A percentile compares a stretch with the other conserved stretches of the same genome.
phyloP scores from a whole-genome alignment of 23 tunicate genomes.

The Halocynthia roretzi region DNA sequence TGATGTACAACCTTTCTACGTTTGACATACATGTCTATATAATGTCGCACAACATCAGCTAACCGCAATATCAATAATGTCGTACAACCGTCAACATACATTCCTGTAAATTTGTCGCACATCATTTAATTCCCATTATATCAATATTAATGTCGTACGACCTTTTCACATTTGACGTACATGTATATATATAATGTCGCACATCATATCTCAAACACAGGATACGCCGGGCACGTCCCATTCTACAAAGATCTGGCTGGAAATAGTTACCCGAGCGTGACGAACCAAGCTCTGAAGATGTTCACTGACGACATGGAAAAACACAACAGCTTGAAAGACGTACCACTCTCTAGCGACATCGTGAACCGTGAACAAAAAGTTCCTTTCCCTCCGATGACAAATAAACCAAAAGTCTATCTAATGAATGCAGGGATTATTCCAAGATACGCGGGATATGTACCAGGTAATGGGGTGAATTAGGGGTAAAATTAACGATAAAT shows the following conservation, averaged over 20 bases:
- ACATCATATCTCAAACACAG: constrained; percentile 10
- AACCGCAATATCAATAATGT: too few relatives aligned
- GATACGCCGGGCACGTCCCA: constrained; percentile 91
- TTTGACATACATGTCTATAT: too few relatives aligned
- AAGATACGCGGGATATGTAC: constrained; percentile 82
- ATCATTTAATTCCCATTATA: too few relatives aligned
- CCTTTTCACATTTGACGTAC: neutral
- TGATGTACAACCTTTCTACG: too few relatives aligned
- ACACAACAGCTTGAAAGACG: neutral
- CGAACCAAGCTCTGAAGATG: constrained; percentile 67
- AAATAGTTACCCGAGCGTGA: constrained; percentile 51
- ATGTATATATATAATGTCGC: neutral
- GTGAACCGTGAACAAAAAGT: constrained; percentile 19
- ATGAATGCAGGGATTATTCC: constrained; percentile 68
- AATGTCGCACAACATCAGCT: too few relatives aligned
- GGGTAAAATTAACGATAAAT: neutral
- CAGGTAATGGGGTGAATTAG: constrained; percentile 44
- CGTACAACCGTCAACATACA: too few relatives aligned
- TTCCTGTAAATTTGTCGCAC: too few relatives aligned
- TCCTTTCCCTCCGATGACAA: constrained; percentile 8
- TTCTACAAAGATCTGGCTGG: constrained; percentile 86
- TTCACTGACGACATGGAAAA: constrained; percentile 46
- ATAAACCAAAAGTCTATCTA: constrained; percentile 33
- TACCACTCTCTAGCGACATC: constrained; percentile 13
- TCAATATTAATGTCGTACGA: too few relatives aligned